Conservation (phyloP, 2,888 invertebrate species). For the Phortica magna region DNA sequence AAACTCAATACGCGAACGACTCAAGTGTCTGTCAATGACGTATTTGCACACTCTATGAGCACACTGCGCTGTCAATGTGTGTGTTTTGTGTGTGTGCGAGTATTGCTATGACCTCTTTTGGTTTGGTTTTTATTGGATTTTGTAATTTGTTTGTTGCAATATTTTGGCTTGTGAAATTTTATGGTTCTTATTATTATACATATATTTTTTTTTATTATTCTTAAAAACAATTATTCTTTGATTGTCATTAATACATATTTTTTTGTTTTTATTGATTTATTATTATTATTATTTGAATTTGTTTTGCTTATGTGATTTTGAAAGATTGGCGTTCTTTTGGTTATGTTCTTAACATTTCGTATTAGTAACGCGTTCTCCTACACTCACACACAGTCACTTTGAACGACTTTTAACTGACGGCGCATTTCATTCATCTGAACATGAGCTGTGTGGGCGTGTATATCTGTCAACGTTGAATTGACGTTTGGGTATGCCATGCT, state of each 20-base stretch:
- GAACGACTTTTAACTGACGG: conserved; percentile 15
- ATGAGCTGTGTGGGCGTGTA: not conserved
- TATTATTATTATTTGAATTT: not conserved
- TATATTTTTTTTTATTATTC: not conserved
- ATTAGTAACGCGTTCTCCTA: no score
- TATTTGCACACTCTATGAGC: not conserved
- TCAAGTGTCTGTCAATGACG: conserved; percentile 19
- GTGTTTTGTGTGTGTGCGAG: not conserved
- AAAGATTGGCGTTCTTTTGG: no score
- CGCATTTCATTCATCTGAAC: not conserved
- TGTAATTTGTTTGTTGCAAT: conserved; percentile 30
- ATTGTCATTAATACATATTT: conserved; percentile 6
- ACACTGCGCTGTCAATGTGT: not conserved
- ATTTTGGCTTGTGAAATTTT: conserved; percentile 17
- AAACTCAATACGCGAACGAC: conserved; percentile 9
- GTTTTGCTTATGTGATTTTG: not conserved
- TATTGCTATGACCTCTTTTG: not conserved
- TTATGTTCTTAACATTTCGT: not conserved
- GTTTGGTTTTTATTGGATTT: not conserved
- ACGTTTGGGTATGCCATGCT: not conserved
- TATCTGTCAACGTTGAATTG: not conserved
- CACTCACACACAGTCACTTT: not conserved
- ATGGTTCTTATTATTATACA: conserved; percentile 1
- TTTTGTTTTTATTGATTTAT: conserved; percentile 3
- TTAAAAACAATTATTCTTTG: not conserved